phyloP scores from a whole-genome alignment of 1,140 invertebrate genomes.

The Nasonia giraulti region DNA sequence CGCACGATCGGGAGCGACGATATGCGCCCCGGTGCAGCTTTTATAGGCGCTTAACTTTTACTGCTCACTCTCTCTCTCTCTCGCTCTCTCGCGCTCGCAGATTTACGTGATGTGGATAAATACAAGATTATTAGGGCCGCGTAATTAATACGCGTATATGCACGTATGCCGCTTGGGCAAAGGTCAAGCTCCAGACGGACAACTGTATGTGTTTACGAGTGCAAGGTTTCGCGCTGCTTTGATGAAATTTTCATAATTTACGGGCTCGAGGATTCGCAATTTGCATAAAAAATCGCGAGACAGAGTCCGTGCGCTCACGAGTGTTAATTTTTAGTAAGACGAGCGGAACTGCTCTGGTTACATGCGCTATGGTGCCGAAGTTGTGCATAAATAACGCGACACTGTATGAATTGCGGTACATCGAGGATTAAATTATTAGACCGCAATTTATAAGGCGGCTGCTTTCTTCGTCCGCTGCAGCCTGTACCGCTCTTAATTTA shows the following conservation, averaged over 20 bases:
- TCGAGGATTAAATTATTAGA: constrained; percentile 29
- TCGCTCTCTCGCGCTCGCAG: constrained; percentile 27
- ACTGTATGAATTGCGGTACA: not conserved
- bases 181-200: not conserved
- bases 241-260: constrained; percentile 30
- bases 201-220: not conserved
- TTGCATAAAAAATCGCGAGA: constrained; percentile 21
- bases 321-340: constrained; percentile 5
- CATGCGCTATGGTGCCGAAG: not conserved
- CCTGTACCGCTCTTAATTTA: not conserved
- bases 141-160: constrained; percentile 40
- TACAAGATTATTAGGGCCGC: constrained; percentile 51
- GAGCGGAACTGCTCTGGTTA: not conserved
- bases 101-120: constrained; percentile 57
- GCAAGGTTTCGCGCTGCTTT: constrained; percentile 1
- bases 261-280: not conserved
- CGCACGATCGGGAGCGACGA: constrained; percentile 52
- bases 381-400: constrained; percentile 1
- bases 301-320: not conserved
- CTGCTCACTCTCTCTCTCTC: constrained; percentile 38
- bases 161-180: not conserved
- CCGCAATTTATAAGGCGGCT: not conserved
- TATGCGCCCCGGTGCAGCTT: constrained; percentile 37
- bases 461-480: no score
- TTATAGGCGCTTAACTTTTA: constrained; percentile 57